phyloP scores from a whole-genome alignment of 1,140 invertebrate species.

The Leptinotarsa lineolata region DNA sequence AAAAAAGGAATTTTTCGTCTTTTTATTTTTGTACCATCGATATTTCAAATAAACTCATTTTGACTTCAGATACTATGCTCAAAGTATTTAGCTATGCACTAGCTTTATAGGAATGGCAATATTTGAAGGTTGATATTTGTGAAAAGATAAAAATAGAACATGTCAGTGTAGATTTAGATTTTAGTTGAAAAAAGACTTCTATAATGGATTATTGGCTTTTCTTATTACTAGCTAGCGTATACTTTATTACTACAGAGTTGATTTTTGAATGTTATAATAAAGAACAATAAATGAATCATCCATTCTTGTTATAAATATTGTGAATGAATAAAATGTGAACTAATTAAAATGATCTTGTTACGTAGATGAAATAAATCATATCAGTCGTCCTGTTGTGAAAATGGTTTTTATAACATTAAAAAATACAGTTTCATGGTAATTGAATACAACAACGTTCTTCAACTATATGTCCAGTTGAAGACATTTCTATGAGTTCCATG shows the following conservation, averaged over 20 bases:
- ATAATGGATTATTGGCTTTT: conserved; percentile 19
- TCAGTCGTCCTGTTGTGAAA: conserved; percentile 53
- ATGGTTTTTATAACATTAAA: too few species aligned
- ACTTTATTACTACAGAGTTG: conserved; percentile 44
- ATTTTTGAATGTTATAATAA: conserved; percentile 49
- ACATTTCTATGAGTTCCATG: too few species aligned
- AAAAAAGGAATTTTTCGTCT: too few species aligned
- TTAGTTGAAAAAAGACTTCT: conserved; percentile 25
- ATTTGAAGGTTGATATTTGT: conserved; percentile 32
- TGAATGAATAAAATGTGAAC: conserved; percentile 50
- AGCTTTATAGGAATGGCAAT: conserved; percentile 36
- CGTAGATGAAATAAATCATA: conserved; percentile 57
- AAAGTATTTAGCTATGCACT: conserved; percentile 19
- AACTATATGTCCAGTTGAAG: too few species aligned
- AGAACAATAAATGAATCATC: conserved; percentile 38
- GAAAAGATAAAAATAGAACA: not conserved
- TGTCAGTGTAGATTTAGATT: not conserved
- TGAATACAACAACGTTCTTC: too few species aligned
- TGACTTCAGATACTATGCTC: not conserved
- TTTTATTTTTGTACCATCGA: too few species aligned
- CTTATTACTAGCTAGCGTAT: conserved; percentile 26
- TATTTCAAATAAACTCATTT: too few species aligned
- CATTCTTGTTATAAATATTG: conserved; percentile 49
- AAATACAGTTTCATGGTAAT: too few species aligned
- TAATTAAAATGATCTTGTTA: conserved; percentile 49